Conservation (phyloP, 2,113 vertebrate species). For the Atlantisia rogersi region DNA sequence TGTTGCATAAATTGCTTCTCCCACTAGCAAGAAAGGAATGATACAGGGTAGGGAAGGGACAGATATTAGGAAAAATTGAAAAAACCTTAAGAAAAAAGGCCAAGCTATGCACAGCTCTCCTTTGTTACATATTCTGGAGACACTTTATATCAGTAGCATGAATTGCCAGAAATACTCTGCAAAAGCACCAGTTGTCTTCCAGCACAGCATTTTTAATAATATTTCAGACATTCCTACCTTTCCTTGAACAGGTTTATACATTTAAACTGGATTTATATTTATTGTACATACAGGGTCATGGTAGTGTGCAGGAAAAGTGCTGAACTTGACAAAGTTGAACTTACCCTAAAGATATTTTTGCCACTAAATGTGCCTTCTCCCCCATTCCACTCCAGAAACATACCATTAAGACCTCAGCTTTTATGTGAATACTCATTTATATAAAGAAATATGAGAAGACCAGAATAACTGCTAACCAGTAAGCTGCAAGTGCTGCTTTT, state of each 20-base stretch:
- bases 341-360: neutral
- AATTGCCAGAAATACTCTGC: neutral
- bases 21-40: rapidly evolving
- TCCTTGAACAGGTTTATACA: neutral
- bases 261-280: neutral
- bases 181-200: neutral
- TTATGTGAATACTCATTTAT: neutral
- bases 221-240: neutral
- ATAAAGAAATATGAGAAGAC: neutral
- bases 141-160: neutral
- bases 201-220: neutral
- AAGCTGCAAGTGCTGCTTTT: neutral
- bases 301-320: neutral
- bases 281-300: neutral
- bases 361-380: neutral
- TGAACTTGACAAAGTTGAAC: neutral
- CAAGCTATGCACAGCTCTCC: neutral
- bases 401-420: neutral
- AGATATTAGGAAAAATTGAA: neutral
- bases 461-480: neutral
- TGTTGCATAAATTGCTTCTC: neutral
- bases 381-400: neutral
- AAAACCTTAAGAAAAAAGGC: neutral
- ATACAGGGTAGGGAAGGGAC: neutral
- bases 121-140: neutral